Conservation (phyloP, 2,113 vertebrate genomes). For the Chinchilla lanigera region DNA sequence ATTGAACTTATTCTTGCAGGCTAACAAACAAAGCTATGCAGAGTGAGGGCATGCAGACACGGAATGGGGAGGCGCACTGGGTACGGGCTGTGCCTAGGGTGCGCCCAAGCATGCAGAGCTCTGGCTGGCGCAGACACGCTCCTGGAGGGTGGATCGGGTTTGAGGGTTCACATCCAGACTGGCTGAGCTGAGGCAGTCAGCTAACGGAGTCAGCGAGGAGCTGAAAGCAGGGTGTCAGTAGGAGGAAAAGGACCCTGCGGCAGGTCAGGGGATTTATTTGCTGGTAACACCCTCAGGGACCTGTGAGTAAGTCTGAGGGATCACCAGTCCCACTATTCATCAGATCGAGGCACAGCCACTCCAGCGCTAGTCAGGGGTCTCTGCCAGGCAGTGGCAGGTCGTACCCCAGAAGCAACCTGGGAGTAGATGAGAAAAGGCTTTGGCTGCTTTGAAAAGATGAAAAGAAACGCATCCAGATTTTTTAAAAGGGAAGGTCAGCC, state of each 20-base stretch:
- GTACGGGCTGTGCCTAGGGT: neutral
- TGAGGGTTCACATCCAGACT: neutral
- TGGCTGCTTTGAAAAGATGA: neutral
- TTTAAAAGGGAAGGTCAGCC: conserved; percentile 41
- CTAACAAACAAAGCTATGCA: conserved; percentile 24
- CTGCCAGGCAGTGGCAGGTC: conserved; percentile 9
- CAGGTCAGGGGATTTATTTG: conserved; percentile 54
- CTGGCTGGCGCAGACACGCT: neutral
- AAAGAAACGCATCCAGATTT: conserved; percentile 25
- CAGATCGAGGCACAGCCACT: conserved; percentile 71
- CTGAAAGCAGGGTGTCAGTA: neutral
- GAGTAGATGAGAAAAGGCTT: conserved; percentile 61
- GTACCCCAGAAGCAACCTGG: conserved; percentile 47
- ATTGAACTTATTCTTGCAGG: neutral
- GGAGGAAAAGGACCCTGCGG: neutral
- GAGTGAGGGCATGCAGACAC: neutral
- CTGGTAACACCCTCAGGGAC: neutral
- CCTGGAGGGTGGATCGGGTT: neutral
- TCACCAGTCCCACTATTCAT: conserved; percentile 72
- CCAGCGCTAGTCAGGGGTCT: conserved; percentile 61
- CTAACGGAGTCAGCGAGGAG: neutral
- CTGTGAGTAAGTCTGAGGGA: conserved; percentile 78
- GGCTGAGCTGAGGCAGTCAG: neutral
- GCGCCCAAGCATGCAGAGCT: neutral
- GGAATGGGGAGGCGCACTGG: neutral